Base-by-base conservation (phyloP, 2,797 vertebrate genomes). In the Nannoperca australis region DNA sequence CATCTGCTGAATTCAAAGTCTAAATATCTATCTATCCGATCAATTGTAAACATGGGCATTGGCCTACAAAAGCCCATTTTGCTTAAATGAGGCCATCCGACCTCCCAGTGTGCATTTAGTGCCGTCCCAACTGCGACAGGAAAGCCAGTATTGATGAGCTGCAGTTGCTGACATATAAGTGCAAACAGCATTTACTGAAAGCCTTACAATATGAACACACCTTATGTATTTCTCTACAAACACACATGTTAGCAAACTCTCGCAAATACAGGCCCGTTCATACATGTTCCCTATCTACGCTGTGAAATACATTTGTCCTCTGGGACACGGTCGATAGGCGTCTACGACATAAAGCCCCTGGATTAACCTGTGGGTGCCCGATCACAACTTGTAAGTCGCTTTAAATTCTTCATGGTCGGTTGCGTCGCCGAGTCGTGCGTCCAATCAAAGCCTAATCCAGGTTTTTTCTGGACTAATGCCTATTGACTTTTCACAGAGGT, bases 401-500 rank as follows among this genome's bases (percentile, higher is more conserved):
- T 70, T 81, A 72, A 73, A 76, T 87, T 85, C 60, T 75, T 84
- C 78, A 79, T 27, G 65, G 76, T 76, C 73, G 14, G 62, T 56
- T 65, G 64, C 59, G 64, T 86, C 50, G 36, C 34, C 2, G 7
- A 18, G 47, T 71, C 58, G 45, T 38, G 30, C 5, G 47, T 88
- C 65, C 82, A 85, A 89, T 91, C 82, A 78, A 78, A 89, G 47
- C 70, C 67, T 91, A 85, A 91, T 89, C 83, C 71, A 14, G 36
- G 55, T 69, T 88, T 90, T 66, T 88, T 63, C 75, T 67, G 66
- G 59, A 59, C 80, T 85, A 88, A 89, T 89, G 79, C 78, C 68
- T 84, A 85, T 91, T 90, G 91, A 92, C 83, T 85, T 89, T 85
- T 86, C 78, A 38, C 84, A 88, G 83, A 75, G 76, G 83, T 86